Base-by-base conservation (phyloP, 64 coral and sea anemone genomes). In the Porites lutea region DNA sequence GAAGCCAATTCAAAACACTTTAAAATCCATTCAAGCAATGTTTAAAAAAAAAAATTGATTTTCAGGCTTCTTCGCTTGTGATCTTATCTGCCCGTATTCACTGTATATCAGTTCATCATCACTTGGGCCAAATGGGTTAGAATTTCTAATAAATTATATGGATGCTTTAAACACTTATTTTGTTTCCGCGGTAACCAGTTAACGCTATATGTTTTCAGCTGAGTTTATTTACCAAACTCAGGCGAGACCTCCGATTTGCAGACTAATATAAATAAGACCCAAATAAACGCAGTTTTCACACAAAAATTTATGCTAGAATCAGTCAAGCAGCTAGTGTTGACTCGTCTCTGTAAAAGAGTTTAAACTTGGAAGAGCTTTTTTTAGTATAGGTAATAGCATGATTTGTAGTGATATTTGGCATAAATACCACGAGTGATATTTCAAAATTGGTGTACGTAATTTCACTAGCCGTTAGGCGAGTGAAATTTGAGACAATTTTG, bases 111-210 rank as follows among this genome's bases (percentile, higher is more conserved):
- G n/a, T 78, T 55, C 75, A 54, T 22, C 52, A 23, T 8, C 19
- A 54, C 57, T 78, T 65, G 62, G 18, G 62, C 13, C 18, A 65
- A 65, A 65, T 3, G 13, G 62, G 13, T 57, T 57, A 13, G 12
- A 14, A 4, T 16, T 4, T 65, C 2, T 51, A 6, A 14, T 13
- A 8, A 68, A 69, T 68, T 84, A 14, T 52, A 68, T 84, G 81
- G 59, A 84, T 84, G 62, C 22, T 65, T 84, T 66, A 68, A 14
- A 47, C n/a, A 4, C 62, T 18, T 60, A 27, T 69, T 52, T 47
- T 13, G 81, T 84, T 84, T 68, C 81, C 69, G 63, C 48, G 63
- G 81, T 22, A 52, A 84, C 81, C 61, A 10, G 16, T 13, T 11
- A 51, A 5, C 16, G 73, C 22, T 68, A 16, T 64, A 48, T 68